A percentile compares a stretch with the other conserved stretches of the same genome.
phyloP scores from a whole-genome alignment of 2,888 invertebrate species.

The Bimastos eiseni region DNA sequence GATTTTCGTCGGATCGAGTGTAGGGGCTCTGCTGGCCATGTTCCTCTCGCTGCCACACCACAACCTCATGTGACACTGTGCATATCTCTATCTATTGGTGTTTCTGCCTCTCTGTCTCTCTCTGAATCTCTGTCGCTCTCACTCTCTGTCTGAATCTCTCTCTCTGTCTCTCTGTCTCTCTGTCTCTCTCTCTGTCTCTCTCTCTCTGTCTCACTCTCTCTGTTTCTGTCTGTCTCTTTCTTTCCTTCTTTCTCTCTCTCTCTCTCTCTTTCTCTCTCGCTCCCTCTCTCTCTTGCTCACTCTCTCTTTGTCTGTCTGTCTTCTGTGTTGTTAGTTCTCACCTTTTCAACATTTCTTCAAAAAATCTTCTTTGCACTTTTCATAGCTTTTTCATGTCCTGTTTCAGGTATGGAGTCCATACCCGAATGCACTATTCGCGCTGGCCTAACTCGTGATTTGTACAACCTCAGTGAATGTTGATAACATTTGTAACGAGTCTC shows the following conservation, averaged over 20 bases:
- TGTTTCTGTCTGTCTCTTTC: not conserved
- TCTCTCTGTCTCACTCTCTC: not conserved
- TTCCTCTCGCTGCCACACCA: constrained; percentile 32
- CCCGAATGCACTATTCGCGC: no score
- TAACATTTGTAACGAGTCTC: no score
- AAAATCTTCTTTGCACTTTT: no score
- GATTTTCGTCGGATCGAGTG: constrained; percentile 44
- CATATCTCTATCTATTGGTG: not conserved
- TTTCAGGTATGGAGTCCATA: no score
- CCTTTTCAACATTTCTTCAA: no score
- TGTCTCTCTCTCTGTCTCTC: not conserved
- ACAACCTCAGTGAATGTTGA: no score
- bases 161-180: not conserved
- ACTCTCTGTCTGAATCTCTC: not conserved
- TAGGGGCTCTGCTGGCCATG: constrained; percentile 36
- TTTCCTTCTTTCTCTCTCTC: not conserved
- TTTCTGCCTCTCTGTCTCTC: not conserved
- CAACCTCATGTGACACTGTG: not conserved
- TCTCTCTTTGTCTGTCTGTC: not conserved
- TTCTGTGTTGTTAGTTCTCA: no score
- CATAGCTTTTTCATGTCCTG: no score
- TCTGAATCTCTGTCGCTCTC: not conserved
- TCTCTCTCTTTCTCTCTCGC: not conserved
- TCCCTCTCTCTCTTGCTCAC: not conserved
- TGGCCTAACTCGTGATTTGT: no score